These are phyloP conservation scores for Prionailurus viverrinus DNA, from an alignment of 2,113 vertebrate species.

Conservation along the genomic window DNA sequence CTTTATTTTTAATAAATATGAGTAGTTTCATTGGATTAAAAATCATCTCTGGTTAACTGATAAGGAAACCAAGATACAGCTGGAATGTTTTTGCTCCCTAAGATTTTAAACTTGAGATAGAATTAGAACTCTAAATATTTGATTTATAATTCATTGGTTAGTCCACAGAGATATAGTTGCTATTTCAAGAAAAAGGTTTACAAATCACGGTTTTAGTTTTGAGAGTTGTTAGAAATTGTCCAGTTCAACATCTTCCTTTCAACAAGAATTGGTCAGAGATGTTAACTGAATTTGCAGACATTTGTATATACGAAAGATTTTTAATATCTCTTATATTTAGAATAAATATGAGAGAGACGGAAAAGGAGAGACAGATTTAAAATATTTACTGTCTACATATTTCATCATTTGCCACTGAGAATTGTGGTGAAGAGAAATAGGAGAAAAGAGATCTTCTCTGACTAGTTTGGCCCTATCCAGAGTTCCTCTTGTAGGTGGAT, in stretches of 20 bases:
- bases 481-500: background rate
- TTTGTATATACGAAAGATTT: background rate
- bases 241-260: background rate
- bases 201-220: background rate
- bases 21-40: constrained; percentile 35
- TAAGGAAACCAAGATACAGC: background rate
- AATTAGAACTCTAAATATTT: constrained; percentile 2
- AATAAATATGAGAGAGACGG: background rate
- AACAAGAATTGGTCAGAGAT: constrained; percentile 11
- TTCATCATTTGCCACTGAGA: background rate
- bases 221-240: constrained; percentile 11
- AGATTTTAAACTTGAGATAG: background rate
- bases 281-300: constrained; percentile 13
- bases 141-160: background rate
- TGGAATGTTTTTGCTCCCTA: background rate
- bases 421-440: background rate
- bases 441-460: background rate
- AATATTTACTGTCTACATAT: background rate
- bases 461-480: constrained; percentile 5
- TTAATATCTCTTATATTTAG: background rate
- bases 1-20: background rate
- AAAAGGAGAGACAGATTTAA: background rate
- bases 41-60: background rate
- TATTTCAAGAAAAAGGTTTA: constrained; percentile 37
- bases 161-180: background rate